A percentile compares a stretch with the other conserved stretches of the same genome.
These are phyloP conservation scores for Brachionus rotundiformis DNA, from an alignment of 1,140 invertebrate genomes.

Conservation along the genomic window DNA sequence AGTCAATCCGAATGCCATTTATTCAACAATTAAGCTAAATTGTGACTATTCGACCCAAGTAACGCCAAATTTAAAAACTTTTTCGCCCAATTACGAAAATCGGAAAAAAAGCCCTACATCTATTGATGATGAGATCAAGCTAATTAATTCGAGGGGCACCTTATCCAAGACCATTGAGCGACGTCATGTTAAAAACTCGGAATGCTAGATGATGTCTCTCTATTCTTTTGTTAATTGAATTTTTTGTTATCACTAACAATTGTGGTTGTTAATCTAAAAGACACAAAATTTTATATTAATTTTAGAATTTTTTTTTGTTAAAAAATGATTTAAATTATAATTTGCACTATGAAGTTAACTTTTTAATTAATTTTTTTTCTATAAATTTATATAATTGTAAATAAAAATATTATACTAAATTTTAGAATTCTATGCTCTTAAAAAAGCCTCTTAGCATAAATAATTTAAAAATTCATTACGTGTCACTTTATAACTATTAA, in stretches of 20 bases:
- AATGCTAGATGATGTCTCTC: conserved; percentile 12
- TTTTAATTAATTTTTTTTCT: not conserved
- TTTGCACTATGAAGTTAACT: conserved; percentile 13
- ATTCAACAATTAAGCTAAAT: conserved; percentile 31
- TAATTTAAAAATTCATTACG: not conserved
- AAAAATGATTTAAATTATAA: conserved; percentile 3
- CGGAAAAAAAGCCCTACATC: conserved; percentile 34
- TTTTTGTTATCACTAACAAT: conserved; percentile 9
- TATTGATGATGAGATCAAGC: conserved; percentile 47
- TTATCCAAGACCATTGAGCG: conserved; percentile 15
- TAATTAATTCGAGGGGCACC: conserved; percentile 26
- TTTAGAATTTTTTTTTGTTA: not conserved
- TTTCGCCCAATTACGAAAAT: conserved; percentile 21
- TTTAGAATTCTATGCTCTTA: not conserved
- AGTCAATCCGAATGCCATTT: conserved; percentile 26
- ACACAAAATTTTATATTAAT: not conserved
- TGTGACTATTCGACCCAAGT: not conserved
- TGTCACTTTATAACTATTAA: conserved; percentile 15
- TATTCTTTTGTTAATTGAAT: not conserved
- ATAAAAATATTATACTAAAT: conserved; percentile 5
- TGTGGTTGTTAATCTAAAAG: not conserved
- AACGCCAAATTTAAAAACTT: conserved; percentile 10
- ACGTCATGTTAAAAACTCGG: conserved; percentile 48
- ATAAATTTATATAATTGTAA: conserved; percentile 19
- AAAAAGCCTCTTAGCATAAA: not conserved